A percentile compares a stretch with the other conserved stretches of the same genome.
Conservation (phyloP, 2,888 invertebrate genomes). For the Xestoiulus laeticollis region DNA sequence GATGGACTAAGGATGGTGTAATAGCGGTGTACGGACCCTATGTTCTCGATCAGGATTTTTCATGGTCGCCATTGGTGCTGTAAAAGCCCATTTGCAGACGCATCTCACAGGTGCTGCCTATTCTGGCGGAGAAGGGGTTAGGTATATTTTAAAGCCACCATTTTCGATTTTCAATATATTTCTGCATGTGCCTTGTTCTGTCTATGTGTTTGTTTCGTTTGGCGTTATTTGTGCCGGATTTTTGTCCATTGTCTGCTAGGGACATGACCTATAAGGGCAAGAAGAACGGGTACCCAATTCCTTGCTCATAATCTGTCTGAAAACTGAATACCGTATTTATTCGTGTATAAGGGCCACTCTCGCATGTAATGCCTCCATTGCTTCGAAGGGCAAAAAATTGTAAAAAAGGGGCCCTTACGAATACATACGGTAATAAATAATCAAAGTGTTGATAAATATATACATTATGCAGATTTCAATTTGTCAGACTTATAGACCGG, state of each 20-base stretch:
- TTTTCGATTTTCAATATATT: constrained; percentile 43
- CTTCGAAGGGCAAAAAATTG: no score
- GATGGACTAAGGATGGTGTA: neutral
- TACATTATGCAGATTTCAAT: no score
- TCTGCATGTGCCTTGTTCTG: neutral
- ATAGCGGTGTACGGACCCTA: neutral
- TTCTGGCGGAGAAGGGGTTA: constrained; percentile 25
- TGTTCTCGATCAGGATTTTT: constrained; percentile 12
- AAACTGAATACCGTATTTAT: no score
- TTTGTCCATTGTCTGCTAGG: neutral
- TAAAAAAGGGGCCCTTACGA: no score
- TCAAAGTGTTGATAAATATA: no score
- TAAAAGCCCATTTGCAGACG: neutral
- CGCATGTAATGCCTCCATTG: no score
- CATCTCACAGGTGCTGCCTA: constrained; percentile 39
- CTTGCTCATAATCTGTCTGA: no score
- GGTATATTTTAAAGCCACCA: constrained; percentile 1
- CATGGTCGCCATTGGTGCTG: constrained; percentile 37
- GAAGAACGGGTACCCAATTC: neutral
- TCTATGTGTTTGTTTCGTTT: neutral
- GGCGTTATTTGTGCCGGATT: neutral
- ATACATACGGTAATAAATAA: no score
- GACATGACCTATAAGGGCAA: neutral
- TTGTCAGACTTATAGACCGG: no score
- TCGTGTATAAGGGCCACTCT: no score